Percentiles rank a stretch among this genome's conserved stretches.
Evolutionary conservation across 2,888 invertebrate species (phyloP).

Genomic region (Cephus spinipes): DNA sequence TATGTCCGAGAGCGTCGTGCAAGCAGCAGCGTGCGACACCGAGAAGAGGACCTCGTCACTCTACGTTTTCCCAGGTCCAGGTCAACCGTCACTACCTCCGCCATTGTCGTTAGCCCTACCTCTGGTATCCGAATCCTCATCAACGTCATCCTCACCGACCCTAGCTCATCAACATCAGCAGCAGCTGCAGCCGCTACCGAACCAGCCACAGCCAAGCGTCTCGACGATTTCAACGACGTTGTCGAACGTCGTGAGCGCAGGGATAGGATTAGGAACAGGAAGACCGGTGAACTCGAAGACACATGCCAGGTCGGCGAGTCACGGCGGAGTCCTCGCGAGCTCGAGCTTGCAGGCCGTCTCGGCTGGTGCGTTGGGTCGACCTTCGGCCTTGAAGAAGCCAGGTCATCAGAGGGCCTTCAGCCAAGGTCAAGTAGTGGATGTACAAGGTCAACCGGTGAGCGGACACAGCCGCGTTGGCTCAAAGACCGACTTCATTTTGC

Average conservation of each 20-base stretch:
- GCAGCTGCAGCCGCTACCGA: slow-evolving; percentile 14
- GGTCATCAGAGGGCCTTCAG: slow-evolving; percentile 88
- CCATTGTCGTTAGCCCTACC: slow-evolving; percentile 30
- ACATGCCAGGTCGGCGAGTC: slow-evolving; percentile 87
- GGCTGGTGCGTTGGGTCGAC: slow-evolving; percentile 68
- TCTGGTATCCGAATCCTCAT: slow-evolving; percentile 58
- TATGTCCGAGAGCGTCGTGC: slow-evolving; percentile 78
- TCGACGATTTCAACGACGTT: slow-evolving; percentile 21
- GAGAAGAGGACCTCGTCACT: slow-evolving; percentile 57
- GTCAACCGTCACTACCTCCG: slow-evolving; percentile 50
- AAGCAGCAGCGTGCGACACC: slow-evolving; percentile 63
- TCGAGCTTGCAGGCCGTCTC: slow-evolving; percentile 50
- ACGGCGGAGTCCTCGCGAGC: slow-evolving; percentile 77
- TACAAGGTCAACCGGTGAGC: slow-evolving; percentile 56
- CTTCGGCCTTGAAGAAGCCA: slow-evolving; percentile 78
- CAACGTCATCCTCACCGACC: slow-evolving; percentile 53
- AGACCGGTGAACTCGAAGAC: slow-evolving; percentile 48
- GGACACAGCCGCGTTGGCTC: slow-evolving; percentile 87
- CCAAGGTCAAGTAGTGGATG: slow-evolving; percentile 86
- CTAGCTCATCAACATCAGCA: slow-evolving; percentile 12
- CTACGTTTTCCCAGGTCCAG: slow-evolving; percentile 57
- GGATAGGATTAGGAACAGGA: slow-evolving; percentile 24
- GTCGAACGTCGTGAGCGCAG: slow-evolving; percentile 18
- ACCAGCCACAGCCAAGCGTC: slow-evolving; percentile 33
- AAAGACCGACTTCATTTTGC: slow-evolving; percentile 89